Percentiles rank a stretch among this genome's conserved stretches.
Conservation (phyloP, 2,888 invertebrate genomes). For the Caradrina clavipalpis region DNA sequence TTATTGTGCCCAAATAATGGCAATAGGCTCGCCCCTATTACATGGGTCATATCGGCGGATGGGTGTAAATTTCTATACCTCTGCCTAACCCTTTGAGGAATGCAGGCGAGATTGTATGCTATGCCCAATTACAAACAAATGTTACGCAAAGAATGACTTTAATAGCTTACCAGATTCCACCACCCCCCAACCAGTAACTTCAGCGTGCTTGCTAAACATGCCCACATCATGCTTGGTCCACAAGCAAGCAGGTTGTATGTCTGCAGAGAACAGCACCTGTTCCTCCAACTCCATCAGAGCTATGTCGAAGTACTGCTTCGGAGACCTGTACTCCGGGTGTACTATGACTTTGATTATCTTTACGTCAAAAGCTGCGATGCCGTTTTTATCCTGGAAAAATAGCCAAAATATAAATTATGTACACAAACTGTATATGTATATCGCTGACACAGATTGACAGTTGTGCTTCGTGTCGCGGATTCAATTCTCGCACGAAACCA, state of each 20-base stretch:
- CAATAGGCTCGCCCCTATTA: too few species aligned
- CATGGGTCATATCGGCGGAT: too few species aligned
- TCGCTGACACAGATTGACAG: too few species aligned
- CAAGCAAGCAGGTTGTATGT: conserved; percentile 79
- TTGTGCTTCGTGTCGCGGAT: too few species aligned
- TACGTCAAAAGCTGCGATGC: conserved; percentile 45
- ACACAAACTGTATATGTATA: too few species aligned
- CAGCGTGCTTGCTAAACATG: conserved; percentile 65
- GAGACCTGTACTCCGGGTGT: conserved; percentile 75
- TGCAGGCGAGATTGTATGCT: too few species aligned
- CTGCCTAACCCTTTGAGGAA: too few species aligned
- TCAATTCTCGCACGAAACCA: too few species aligned
- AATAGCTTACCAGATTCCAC: conserved; percentile 69
- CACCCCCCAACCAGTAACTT: conserved; percentile 81
- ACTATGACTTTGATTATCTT: conserved; percentile 70
- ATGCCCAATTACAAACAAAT: too few species aligned
- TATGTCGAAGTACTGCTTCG: conserved; percentile 79
- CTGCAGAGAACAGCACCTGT: conserved; percentile 66
- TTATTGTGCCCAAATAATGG: too few species aligned
- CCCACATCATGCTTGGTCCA: conserved; percentile 68
- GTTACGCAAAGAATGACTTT: background rate
- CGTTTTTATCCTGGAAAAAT: conserved; percentile 9
- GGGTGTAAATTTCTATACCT: too few species aligned
- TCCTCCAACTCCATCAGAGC: conserved; percentile 76
- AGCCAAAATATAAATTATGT: too few species aligned